Conservation (phyloP, 2,888 invertebrate genomes). For the Drosophila stalkeri region DNA sequence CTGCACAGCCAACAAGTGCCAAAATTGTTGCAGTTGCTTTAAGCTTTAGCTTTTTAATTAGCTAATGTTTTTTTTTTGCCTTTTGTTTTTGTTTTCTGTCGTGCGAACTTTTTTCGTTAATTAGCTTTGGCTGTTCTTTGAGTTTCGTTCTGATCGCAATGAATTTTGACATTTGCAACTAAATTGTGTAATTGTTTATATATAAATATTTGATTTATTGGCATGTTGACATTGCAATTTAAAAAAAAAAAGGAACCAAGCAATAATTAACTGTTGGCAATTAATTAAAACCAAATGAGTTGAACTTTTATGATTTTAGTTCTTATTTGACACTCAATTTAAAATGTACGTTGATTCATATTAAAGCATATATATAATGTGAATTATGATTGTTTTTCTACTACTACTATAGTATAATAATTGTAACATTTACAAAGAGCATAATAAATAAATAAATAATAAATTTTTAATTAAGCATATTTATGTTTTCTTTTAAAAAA, state of each 20-base stretch:
- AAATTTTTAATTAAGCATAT: too few species aligned
- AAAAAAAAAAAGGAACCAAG: constrained; percentile 9
- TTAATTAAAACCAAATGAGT: neutral
- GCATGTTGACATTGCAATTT: constrained; percentile 39
- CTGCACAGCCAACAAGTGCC: constrained; percentile 57
- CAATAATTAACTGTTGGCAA: neutral
- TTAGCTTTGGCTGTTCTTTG: constrained; percentile 46
- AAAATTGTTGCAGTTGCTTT: constrained; percentile 53
- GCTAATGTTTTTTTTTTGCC: constrained; percentile 22
- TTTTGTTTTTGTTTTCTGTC: constrained; percentile 11
- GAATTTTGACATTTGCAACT: constrained; percentile 54
- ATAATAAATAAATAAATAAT: too few species aligned
- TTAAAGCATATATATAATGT: too few species aligned
- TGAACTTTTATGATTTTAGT: neutral
- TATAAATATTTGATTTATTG: constrained; percentile 19
- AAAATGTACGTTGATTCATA: too few species aligned
- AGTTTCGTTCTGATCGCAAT: constrained; percentile 35
- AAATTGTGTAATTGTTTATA: constrained; percentile 14
- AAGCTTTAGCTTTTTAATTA: constrained; percentile 51
- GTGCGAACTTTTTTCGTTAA: constrained; percentile 58
- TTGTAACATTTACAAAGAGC: too few species aligned
- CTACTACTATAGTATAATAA: too few species aligned
- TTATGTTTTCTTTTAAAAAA: too few species aligned
- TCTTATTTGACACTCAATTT: too few species aligned
- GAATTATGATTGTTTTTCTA: too few species aligned